Evolutionary conservation across 2,113 vertebrate species (phyloP), one percentile per base, ranked within the genome.

Genomic region (Athene noctua): DNA sequence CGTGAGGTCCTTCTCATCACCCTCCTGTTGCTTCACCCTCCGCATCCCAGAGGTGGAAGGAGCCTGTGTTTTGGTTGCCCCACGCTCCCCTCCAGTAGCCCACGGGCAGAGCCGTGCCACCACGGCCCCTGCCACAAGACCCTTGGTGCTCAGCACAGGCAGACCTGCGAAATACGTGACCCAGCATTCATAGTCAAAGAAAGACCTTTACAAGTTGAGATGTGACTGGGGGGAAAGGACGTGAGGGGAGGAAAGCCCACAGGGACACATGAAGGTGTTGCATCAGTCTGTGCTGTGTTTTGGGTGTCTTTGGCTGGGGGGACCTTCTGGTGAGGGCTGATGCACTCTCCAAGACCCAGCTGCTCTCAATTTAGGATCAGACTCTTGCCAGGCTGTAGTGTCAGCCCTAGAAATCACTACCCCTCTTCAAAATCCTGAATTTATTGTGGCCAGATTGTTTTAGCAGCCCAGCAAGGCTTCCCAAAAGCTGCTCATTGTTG

Each of bases 21-120:
- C 66, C 26, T 66, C 11, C 1, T 3, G 20, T 6, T 70, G 25
- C 6, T 18, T 59, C 52, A 32, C 25, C 46, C 34, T 58, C 47
- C 5, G 2, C 20, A 3, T 8, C 36, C 34, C 38, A 68, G 49
- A n/a, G 66, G 30, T 15, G 65, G 38, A 42, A 21, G 34, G 7
- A 62, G 4, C 12, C 68, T 7, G 12, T 15, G 16, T 32, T 55
- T 40, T 34, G 23, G 51, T 40, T 72, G 44, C 21, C 67, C 73
- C 40, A 1, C 15, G 20, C 3, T 26, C 4, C 8, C 3, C 25
- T 73, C 51, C 61, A 63, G 44, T 59, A 91, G 30, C 15, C 40
- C 49, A 27, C 1, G 1, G 65, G 36, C 44, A 55, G 20, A 36
- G 40, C 54, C 0, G 0, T 26, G 44, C 68, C 1, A 1, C 51